Evolutionary conservation across 2,797 vertebrate genomes (phyloP).

Genomic region (Todus mexicanus): DNA sequence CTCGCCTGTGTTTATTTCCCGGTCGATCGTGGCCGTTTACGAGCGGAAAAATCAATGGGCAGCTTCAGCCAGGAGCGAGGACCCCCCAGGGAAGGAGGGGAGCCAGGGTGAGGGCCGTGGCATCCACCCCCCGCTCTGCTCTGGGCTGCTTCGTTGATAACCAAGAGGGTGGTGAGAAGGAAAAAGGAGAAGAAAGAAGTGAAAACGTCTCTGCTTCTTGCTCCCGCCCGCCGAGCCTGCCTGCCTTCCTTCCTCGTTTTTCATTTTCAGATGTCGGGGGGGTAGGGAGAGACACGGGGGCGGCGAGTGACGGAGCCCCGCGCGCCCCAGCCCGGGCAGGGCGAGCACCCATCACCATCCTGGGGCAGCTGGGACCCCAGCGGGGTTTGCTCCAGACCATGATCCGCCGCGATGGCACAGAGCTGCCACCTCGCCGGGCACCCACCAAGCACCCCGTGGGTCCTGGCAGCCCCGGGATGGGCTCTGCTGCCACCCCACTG

Average conservation of each 20-base stretch:
- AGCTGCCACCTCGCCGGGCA: accelerated
- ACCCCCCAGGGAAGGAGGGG: not conserved
- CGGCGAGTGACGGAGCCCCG: accelerated
- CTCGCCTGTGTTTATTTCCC: not conserved
- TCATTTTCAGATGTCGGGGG: not conserved
- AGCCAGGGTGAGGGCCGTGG: not conserved
- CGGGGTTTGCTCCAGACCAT: accelerated
- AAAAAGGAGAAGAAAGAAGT: slow-evolving; percentile 40
- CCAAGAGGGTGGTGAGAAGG: not conserved
- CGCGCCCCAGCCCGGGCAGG: not conserved
- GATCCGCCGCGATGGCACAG: accelerated
- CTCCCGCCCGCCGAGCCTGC: not conserved
- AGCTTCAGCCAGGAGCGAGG: not conserved
- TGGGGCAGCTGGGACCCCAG: not conserved
- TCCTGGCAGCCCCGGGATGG: accelerated
- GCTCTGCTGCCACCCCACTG: not conserved
- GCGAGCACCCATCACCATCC: accelerated
- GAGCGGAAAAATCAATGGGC: slow-evolving; percentile 36
- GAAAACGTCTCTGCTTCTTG: not conserved
- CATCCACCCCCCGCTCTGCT: accelerated
- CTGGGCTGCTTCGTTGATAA: not conserved
- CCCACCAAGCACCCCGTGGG: accelerated
- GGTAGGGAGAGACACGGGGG: not conserved
- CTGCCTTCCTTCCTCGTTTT: slow-evolving; percentile 28
- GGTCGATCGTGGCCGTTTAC: not conserved